Evolutionary conservation across 2,113 vertebrate species (phyloP), one percentile per base, ranked within the genome.

Genomic region (Trichechus manatus): DNA sequence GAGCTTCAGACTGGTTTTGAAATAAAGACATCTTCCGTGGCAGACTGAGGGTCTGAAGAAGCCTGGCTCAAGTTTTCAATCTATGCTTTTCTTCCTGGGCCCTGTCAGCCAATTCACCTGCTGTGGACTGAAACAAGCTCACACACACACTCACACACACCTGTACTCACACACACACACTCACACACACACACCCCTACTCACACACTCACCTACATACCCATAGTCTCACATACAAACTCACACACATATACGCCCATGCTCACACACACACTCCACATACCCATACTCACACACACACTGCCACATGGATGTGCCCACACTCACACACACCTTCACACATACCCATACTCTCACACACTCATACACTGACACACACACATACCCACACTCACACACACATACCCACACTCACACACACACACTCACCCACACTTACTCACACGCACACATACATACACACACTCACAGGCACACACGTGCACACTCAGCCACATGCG

Each of bases 201-300:
- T 7, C 27, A 14, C 20, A 50, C 27, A 84, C 47, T 50, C 59
- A 61, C 20, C 3, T 19, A 61, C 59, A 61, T 6, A 61, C 20
- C 4, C 59, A 61, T 22, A 22, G 17, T 1, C 20, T 2, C 20
- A 61, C 13, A 14, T 20, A 1, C 14, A 15, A 31, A 5, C 1
- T 15, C 33, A 3, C 53, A 61, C 31, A 23, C 36, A 39, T 17
- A 27, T 23, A 39, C 10, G 6, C 13, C 7, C 9, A 13, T 19
- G n/a, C 27, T 11, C 42, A 47, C 13, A 33, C 31, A 11, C 0
- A 1, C 64, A 23, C 53, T 14, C 53, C 66, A 33, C 77, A 15
- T 4, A 5, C 31, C 14, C 66, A 5, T 56, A 11, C 53, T 3
- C 4, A 3, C 14, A 15, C 31, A 6, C 5, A 5, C 11, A 1